Evolutionary conservation across 2,113 vertebrate species (phyloP), one percentile per base, ranked within the genome.

Genomic region (Apodemus speciosus): DNA sequence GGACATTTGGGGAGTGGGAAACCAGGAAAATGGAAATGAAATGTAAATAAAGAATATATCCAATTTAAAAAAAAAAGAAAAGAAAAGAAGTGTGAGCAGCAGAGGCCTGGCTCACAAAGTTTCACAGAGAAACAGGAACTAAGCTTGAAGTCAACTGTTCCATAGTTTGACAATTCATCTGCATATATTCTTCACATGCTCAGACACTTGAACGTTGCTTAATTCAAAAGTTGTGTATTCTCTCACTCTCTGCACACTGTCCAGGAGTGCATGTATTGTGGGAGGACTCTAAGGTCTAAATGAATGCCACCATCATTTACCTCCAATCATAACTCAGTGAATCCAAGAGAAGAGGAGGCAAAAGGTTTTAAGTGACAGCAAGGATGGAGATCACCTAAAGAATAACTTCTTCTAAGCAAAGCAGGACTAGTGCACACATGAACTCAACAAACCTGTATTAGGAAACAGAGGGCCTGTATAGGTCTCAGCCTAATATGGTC

Each of bases 311-410:
- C 51, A 56, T 23, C 20, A 56, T 3, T 79, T 10, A 32, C 18
- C 4, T 35, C 9, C 3, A 2, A 0, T n/a, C 76, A 80, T 20
- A 80, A 9, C 2, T 53, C 32, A n/a, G 16, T 35, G 49, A 80
- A 56, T 20, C 9, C 9, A 3, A 2, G 20, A 56, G 10, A 56
- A 5, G 4, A 38, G 20, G 76, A n/a, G 11, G 10, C n/a, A 71
- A 23, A 38, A 21, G 0, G 3, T n/a, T 79, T 20, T 38, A 56
- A 23, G 32, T 25, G 20, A n/a, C 9, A 80, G 5, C 51, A 80
- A 2, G 5, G 2, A 3, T 80, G 6, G 21, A 23, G 20, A 56
- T 38, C 1, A 56, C 10, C 20, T n/a, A 25, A 13, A 2, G 9
- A 56, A 21, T 5, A n/a, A 56, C 6, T 23, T 20, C 51, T 56